phyloP scores from a whole-genome alignment of 2,888 invertebrate genomes.

The Alcis repandata region DNA sequence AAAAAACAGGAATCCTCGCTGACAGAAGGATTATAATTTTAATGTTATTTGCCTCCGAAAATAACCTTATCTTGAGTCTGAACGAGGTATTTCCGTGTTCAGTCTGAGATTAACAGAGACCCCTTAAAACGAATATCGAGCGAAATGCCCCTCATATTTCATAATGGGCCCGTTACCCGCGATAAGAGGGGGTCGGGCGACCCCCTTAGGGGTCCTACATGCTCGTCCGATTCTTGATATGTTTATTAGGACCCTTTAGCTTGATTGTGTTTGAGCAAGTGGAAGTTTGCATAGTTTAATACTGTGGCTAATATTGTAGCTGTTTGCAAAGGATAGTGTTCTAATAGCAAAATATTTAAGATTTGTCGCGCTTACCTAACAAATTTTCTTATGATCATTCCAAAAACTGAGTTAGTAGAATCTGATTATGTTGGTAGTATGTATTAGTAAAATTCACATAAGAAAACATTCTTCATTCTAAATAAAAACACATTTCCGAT shows the following conservation, averaged over 20 bases:
- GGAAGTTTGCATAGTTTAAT: conserved; percentile 53
- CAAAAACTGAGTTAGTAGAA: not conserved
- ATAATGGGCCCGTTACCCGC: conserved; percentile 62
- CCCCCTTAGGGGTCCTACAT: conserved; percentile 53
- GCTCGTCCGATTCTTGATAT: conserved; percentile 69
- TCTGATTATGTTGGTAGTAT: not conserved
- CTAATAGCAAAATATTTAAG: conserved; percentile 7
- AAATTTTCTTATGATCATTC: not conserved
- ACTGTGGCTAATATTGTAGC: conserved; percentile 34
- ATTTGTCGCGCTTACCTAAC: not conserved
- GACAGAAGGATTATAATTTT: conserved; percentile 22
- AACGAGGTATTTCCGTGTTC: conserved; percentile 70
- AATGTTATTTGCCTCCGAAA: conserved; percentile 30
- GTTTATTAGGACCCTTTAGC: conserved; percentile 68
- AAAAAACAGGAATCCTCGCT: conserved; percentile 16
- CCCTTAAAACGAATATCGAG: conserved; percentile 70
- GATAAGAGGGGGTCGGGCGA: conserved; percentile 49
- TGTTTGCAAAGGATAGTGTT: conserved; percentile 14
- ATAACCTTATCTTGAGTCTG: conserved; percentile 52
- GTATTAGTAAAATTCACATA: not conserved
- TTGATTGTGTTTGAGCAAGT: conserved; percentile 59
- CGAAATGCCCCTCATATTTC: conserved; percentile 75
- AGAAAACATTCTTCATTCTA: not conserved
- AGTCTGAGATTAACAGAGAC: conserved; percentile 69
- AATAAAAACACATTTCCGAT: not conserved